Evolutionary conservation across 2,888 invertebrate species (phyloP).

Genomic region (Synergus japonicus): DNA sequence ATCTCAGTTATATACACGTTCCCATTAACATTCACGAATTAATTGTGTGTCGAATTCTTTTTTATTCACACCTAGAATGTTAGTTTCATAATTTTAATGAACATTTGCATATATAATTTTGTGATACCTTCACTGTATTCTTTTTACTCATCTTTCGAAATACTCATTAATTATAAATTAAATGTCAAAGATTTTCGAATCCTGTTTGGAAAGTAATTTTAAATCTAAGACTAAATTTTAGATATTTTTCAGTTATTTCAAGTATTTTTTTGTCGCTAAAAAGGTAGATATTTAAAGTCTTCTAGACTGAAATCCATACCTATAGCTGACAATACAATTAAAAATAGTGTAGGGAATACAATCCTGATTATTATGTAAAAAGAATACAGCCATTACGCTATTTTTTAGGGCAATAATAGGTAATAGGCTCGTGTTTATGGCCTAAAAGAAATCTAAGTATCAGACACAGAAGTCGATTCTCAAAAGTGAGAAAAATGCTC

Average conservation of each 20-base stretch:
- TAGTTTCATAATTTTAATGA: slow-evolving; percentile 19
- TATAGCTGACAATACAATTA: not conserved
- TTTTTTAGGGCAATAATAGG: slow-evolving; percentile 45
- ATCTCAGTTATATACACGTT: not conserved
- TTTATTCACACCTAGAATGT: not conserved
- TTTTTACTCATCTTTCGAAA: slow-evolving; percentile 43
- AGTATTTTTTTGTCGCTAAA: not conserved
- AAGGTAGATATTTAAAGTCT: not conserved
- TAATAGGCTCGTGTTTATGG: slow-evolving; percentile 43
- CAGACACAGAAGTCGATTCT: slow-evolving; percentile 27
- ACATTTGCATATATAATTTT: slow-evolving; percentile 46
- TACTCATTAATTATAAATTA: slow-evolving; percentile 1
- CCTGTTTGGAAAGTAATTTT: not conserved
- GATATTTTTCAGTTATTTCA: too few species aligned
- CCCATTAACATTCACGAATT: not conserved
- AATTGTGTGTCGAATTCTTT: not conserved
- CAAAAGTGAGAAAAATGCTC: not conserved
- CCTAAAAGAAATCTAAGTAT: slow-evolving; percentile 27
- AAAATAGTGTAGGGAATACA: slow-evolving; percentile 17
- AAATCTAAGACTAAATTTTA: too few species aligned
- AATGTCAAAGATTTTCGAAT: slow-evolving; percentile 1
- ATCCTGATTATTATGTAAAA: slow-evolving; percentile 44
- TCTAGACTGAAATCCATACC: not conserved
- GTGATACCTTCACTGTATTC: slow-evolving; percentile 54
- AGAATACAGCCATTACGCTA: slow-evolving; percentile 48